Conservation (phyloP, 2,888 invertebrate genomes). For the Coleophora flavipennella region DNA sequence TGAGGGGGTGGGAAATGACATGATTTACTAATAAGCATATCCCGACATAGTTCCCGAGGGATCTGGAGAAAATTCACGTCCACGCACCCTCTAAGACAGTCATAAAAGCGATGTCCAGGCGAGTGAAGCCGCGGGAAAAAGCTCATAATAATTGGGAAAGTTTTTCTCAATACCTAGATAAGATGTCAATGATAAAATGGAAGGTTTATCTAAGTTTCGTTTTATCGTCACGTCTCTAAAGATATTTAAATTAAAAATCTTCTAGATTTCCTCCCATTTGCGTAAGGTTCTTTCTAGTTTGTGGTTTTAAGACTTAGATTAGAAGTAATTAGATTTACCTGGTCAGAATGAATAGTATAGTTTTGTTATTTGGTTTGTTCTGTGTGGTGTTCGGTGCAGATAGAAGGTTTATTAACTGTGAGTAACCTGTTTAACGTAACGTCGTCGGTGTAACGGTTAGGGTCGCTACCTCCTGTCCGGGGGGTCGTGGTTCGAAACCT, state of each 20-base stretch:
- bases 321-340: neutral
- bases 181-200: neutral
- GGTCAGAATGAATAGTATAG: constrained; percentile 30
- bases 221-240: constrained; percentile 15
- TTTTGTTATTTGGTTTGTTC: constrained; percentile 21
- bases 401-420: constrained; percentile 38
- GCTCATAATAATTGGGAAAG: no score
- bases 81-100: no score
- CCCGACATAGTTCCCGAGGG: no score
- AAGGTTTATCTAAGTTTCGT: neutral
- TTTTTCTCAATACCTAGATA: neutral
- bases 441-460: no score
- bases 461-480: no score
- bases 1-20: no score
- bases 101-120: no score
- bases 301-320: neutral
- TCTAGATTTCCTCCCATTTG: neutral
- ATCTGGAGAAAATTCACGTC: no score
- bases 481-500: no score
- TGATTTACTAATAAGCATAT: no score
- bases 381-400: constrained; percentile 21
- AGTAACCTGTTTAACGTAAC: constrained; percentile 21
- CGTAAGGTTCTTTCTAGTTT: neutral
- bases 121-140: no score
- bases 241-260: constrained; percentile 15